Evolutionary conservation across 2,797 vertebrate species (phyloP).

Genomic region (Scyliorhinus canicula): DNA sequence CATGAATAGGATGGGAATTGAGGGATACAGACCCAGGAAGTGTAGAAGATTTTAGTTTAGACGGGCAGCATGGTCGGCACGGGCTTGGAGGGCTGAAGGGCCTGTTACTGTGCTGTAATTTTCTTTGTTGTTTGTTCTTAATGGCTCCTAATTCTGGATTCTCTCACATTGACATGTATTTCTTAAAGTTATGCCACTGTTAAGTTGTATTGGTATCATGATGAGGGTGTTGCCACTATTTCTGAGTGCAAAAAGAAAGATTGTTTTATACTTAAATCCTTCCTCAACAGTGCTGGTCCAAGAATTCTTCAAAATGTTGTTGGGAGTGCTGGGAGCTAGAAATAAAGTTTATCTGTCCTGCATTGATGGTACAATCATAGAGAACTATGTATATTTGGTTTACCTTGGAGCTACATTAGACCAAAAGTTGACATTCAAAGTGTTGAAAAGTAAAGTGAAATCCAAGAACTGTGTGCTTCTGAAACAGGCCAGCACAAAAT

Average conservation of each 20-base stretch:
- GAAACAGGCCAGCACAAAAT: neutral
- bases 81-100: too few relatives aligned
- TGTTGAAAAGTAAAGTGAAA: neutral
- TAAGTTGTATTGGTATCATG: neutral
- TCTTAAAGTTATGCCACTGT: neutral
- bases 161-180: neutral
- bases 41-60: too few relatives aligned
- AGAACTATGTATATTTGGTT: neutral
- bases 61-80: too few relatives aligned
- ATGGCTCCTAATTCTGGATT: neutral
- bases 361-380: neutral
- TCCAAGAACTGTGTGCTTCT: neutral
- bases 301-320: neutral
- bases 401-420: neutral
- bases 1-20: too few relatives aligned
- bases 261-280: neutral
- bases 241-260: neutral
- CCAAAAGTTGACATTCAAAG: neutral
- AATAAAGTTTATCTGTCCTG: neutral
- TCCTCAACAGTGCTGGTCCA: neutral
- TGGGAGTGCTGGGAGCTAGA: neutral
- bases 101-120: too few relatives aligned
- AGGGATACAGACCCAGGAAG: too few relatives aligned
- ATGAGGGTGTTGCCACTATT: neutral
- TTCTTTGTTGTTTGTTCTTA: too few relatives aligned